Evolutionary conservation across 2,797 vertebrate genomes (phyloP), one percentile per base, ranked within the genome.

Genomic region (Cirrhinus mrigala): DNA sequence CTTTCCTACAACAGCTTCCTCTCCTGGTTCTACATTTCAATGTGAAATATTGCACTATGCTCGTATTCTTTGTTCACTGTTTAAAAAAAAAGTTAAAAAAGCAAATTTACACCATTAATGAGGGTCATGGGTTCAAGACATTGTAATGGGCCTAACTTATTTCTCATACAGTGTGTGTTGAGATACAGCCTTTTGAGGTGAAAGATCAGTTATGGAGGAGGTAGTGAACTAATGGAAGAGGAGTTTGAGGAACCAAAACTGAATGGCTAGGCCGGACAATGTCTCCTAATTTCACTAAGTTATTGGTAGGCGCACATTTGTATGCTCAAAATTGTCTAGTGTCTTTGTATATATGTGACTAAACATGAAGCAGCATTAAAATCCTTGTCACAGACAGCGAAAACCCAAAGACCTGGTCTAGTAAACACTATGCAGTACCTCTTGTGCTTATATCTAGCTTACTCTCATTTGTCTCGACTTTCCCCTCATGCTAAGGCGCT

Each of bases 31-130:
- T 90, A 86, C 87, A 90, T 92, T 93, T 93, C 90, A 93, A 92
- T 93, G 90, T 94, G 91, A 94, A 93, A 95, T 95, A 95, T 95
- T 95, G 94, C 94, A 95, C 94, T 89, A 89, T 90, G 94, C 93
- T 94, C 93, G 88, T 88, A 86, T 84, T 92, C 89, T 94, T 94
- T 94, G 92, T 93, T 94, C 91, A 90, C 70, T 85, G 85, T 58
- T 9, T 77, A 83, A 77, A 71, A 50, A 81, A 48, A 40, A 1
- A 37, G 1, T 7, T 3, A 40, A 44, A 44, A 20, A 68, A 81
- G 78, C 46, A 4, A 75, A 75, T 69, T 22, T 79, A 80, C 70
- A 80, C 77, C n/a, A 68, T 27, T 29, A 56, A 64, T 27, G 74
- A 77, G 52, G n/a, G 48, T 79, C n/a, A 71, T 27, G 62, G 54